Percentiles rank a stretch among this genome's conserved stretches.
Conservation (phyloP, 2,888 invertebrate genomes). For the Pyrgus malvae region DNA sequence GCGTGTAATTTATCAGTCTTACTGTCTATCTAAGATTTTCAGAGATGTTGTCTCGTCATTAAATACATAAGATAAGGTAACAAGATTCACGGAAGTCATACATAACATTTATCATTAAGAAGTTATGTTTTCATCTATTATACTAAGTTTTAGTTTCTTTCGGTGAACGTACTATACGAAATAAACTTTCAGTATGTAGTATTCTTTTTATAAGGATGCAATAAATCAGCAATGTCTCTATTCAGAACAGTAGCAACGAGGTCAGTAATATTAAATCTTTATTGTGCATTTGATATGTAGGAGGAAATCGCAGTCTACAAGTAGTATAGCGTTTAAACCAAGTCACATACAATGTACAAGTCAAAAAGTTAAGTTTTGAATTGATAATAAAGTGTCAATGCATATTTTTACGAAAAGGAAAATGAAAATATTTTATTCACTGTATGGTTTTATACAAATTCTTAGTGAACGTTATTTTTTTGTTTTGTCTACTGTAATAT, state of each 20-base stretch:
- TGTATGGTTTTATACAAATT: too few species aligned
- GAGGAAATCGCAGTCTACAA: slow-evolving; percentile 2
- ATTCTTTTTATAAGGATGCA: slow-evolving; percentile 3
- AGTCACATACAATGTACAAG: too few species aligned
- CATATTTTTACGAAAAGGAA: too few species aligned
- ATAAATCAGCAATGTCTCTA: slow-evolving; percentile 12
- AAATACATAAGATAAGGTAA: background rate
- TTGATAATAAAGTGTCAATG: too few species aligned
- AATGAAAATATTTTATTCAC: too few species aligned
- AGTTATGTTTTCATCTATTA: background rate
- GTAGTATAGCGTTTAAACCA: background rate
- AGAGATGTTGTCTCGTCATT: background rate
- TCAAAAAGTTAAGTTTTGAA: too few species aligned
- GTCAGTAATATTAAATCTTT: slow-evolving; percentile 15
- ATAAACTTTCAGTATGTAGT: too few species aligned
- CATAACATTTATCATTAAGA: too few species aligned
- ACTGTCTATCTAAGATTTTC: background rate
- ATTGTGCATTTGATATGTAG: slow-evolving; percentile 11
- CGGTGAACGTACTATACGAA: too few species aligned
- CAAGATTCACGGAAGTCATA: slow-evolving; percentile 4
- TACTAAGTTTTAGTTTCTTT: too few species aligned
- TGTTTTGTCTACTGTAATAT: too few species aligned
- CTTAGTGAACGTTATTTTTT: too few species aligned
- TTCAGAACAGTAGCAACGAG: slow-evolving; percentile 10
- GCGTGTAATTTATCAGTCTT: background rate